phyloP scores from a whole-genome alignment of 2,113 vertebrate genomes.

The Paratilapia polleni region DNA sequence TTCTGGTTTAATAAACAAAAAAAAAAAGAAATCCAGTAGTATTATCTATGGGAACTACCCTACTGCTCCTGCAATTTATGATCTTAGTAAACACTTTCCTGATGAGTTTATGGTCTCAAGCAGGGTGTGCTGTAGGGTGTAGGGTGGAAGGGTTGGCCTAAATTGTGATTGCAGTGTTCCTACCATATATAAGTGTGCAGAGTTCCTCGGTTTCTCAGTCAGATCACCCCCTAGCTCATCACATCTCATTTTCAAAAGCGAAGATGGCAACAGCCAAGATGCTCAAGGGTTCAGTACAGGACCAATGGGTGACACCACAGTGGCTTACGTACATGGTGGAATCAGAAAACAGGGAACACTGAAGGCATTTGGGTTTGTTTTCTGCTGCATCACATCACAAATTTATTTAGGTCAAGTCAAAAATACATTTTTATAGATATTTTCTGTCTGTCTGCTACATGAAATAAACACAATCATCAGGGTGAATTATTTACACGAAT shows the following conservation, averaged over 20 bases:
- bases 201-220: neutral
- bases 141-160: neutral
- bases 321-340: neutral
- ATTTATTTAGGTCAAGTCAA: slow-evolving; percentile 96
- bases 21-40: neutral
- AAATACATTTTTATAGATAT: slow-evolving; percentile 88
- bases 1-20: neutral
- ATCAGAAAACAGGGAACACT: neutral
- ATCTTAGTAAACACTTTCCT: neutral
- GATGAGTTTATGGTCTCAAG: neutral
- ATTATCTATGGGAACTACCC: neutral
- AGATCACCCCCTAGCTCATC: neutral
- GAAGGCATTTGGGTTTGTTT: slow-evolving; percentile 32
- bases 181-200: neutral
- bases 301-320: neutral
- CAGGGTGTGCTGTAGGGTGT: neutral
- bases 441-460: slow-evolving; percentile 85
- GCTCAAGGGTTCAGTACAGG: neutral
- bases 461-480: slow-evolving; percentile 75
- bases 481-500: slow-evolving; percentile 76
- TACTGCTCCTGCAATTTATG: neutral
- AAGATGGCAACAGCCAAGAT: neutral
- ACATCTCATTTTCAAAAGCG: neutral
- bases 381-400: slow-evolving; percentile 90
- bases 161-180: neutral